Evolutionary conservation across 2,113 vertebrate species (phyloP), one percentile per base, ranked within the genome.

Genomic region (Passer montanus): DNA sequence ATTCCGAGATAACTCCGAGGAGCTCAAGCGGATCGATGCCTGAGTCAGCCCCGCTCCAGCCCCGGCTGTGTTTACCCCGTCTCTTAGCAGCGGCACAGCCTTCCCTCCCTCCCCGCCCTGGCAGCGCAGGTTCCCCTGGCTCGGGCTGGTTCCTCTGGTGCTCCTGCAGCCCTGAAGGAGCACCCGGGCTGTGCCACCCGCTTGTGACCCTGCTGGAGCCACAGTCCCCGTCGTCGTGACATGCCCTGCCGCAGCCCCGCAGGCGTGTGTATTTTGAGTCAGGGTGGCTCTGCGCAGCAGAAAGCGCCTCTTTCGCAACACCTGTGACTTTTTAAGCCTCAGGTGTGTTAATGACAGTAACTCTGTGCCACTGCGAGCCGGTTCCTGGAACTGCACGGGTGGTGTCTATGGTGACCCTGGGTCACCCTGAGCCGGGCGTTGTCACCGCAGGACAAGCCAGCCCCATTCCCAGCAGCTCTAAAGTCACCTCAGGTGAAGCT

Each of bases 21-120:
- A 15, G 35, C 31, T 68, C 27, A 35, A 56, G 81, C 1, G 19
- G 49, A 82, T 82, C 78, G 2, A 6, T 9, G 46, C 41, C 78
- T 41, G 13, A 24, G 16, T 43, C 83, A 53, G 2, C 18, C 0
- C n/a, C 5, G 0, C 62, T 7, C 10, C 37, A 11, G 79, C 11
- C 2, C 56, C 1, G 83, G 5, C 68, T 46, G 82, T 93, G 94
- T 96, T 93, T 96, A 21, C 22, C 1, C 7, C 0, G 90, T 93
- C 83, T 94, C 96, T 70, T 96, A 95, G 95, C 95, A 96, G 95
- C 95, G 0, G 85, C 78, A 28, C 76, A 20, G 92, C 62, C 15
- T 14, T 63, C 9, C 17, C 49, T 67, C 82, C 17, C 55, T 64
- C 64, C 84, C 79, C 8, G 0, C 90, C 92, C 74, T 5, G 15